A percentile compares a stretch with the other conserved stretches of the same genome.
These are phyloP conservation scores for Aspidiotus rigidus DNA, from an alignment of 2,888 invertebrate genomes.

Conservation along the genomic window DNA sequence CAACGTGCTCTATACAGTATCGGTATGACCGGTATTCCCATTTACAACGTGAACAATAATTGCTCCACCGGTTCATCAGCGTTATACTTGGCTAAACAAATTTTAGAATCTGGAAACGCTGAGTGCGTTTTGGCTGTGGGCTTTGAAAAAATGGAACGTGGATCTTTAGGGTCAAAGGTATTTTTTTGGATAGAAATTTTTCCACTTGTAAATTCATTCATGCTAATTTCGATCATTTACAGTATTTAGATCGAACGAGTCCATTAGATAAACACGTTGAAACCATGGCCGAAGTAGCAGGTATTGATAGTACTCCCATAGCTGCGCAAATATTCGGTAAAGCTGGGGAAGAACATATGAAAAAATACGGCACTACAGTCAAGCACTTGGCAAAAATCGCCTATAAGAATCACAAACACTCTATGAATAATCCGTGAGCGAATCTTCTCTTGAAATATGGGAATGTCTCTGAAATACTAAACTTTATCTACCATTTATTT, in stretches of 20 bases:
- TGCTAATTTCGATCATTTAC: conserved; percentile 9
- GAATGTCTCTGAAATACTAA: not conserved
- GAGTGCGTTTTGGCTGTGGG: conserved; percentile 88
- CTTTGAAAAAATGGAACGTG: conserved; percentile 96
- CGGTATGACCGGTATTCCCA: conserved; percentile 92
- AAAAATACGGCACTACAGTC: conserved; percentile 84
- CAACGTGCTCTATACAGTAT: conserved; percentile 90
- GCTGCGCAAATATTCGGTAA: conserved; percentile 94
- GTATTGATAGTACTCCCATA: conserved; percentile 72
- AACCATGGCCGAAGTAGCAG: conserved; percentile 72
- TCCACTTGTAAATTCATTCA: not conserved
- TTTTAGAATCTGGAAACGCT: conserved; percentile 76
- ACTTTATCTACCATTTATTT: not conserved
- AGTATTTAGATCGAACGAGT: conserved; percentile 61
- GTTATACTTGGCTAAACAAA: conserved; percentile 77
- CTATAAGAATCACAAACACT: conserved; percentile 94
- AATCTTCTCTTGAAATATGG: not conserved
- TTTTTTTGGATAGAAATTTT: not conserved
- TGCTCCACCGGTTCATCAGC: conserved; percentile 96
- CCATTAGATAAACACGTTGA: conserved; percentile 82
- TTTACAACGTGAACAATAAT: conserved; percentile 97
- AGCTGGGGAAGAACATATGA: conserved; percentile 92
- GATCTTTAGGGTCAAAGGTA: conserved; percentile 70
- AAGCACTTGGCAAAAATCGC: conserved; percentile 96
- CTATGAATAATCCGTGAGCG: conserved; percentile 82